These are phyloP conservation scores for Hydrolagus colliei DNA, from an alignment of 2,797 vertebrate genomes.

Conservation along the genomic window DNA sequence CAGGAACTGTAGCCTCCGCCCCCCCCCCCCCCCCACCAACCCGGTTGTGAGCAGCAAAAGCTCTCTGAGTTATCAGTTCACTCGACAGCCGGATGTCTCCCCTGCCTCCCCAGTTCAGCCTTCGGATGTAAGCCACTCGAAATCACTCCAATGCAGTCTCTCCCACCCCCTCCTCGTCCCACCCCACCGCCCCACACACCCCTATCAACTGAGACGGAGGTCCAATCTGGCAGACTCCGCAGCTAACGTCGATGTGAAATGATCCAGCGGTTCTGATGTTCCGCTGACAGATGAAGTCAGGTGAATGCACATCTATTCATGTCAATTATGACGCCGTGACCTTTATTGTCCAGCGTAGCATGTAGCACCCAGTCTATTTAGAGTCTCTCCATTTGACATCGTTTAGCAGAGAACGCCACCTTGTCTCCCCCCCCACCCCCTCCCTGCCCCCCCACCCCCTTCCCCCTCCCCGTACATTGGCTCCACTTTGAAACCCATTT, in stretches of 20 bases:
- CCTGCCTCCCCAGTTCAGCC: not conserved
- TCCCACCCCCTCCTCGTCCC: not conserved
- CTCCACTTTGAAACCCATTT: not conserved
- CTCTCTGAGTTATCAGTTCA: not conserved
- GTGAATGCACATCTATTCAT: not conserved
- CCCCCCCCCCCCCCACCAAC: too few species aligned
- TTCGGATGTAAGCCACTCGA: not conserved
- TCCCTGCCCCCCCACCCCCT: not conserved
- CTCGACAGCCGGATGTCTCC: not conserved
- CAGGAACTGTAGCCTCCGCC: slow-evolving; percentile 5
- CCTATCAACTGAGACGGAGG: too few species aligned
- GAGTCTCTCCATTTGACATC: not conserved
- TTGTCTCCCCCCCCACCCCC: too few species aligned
- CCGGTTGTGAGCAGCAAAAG: not conserved
- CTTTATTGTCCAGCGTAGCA: not conserved
- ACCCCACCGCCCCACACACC: too few species aligned
- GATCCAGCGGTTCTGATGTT: not conserved
- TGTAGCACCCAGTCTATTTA: not conserved
- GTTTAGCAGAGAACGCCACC: too few species aligned
- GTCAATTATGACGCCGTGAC: slow-evolving; percentile 3
- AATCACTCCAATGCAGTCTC: too few species aligned
- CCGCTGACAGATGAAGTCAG: not conserved
- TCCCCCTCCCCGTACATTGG: not conserved
- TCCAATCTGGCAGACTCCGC: too few species aligned
- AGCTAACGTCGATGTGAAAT: not conserved